Evolutionary conservation across 2,113 vertebrate genomes (phyloP), one percentile per base, ranked within the genome.

Genomic region (Forbesichthys agassizii): DNA sequence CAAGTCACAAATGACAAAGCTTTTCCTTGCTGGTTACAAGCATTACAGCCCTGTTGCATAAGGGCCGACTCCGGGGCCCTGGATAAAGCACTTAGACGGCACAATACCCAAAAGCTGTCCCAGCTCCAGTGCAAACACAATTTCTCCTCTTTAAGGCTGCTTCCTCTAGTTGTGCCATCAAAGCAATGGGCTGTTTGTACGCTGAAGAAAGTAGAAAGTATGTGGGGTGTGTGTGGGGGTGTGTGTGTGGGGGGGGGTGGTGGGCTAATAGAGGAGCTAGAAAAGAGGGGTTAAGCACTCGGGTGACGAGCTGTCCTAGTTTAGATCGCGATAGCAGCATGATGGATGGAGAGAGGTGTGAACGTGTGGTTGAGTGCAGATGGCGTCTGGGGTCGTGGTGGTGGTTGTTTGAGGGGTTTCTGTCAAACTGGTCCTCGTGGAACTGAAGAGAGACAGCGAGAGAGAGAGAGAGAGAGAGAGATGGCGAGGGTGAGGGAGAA

Each of bases 191-290:
- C 27, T 59, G 77, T 84, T 84, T 74, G 71, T 68, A 75, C 67
- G 73, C 60, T 1, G 51, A 61, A 62, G 48, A 83, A 75, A 86
- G 79, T 82, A 62, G 48, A 83, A 75, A 86, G 79, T 82, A 79
- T 81, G 80, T 86, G 81, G 80, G 78, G 75, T 81, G 80, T 79
- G 70, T n/a, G n/a, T n/a, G n/a, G n/a, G n/a, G n/a, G n/a, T n/a
- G n/a, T n/a, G 71, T 69, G 3, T 66, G 11, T 11, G 57, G 46
- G 3, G n/a, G 48, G 18, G 59, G 64, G 66, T 51, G 55, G 66
- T 82, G 74, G 16, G 16, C n/a, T n/a, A n/a, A n/a, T n/a, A n/a
- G n/a, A n/a, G n/a, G n/a, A n/a, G n/a, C n/a, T n/a, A n/a, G n/a
- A n/a, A n/a, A n/a, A n/a, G n/a, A n/a, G n/a, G n/a, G n/a, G n/a